Base-by-base conservation (phyloP, 1,140 invertebrate species). In the Hydropsyche tenuis region DNA sequence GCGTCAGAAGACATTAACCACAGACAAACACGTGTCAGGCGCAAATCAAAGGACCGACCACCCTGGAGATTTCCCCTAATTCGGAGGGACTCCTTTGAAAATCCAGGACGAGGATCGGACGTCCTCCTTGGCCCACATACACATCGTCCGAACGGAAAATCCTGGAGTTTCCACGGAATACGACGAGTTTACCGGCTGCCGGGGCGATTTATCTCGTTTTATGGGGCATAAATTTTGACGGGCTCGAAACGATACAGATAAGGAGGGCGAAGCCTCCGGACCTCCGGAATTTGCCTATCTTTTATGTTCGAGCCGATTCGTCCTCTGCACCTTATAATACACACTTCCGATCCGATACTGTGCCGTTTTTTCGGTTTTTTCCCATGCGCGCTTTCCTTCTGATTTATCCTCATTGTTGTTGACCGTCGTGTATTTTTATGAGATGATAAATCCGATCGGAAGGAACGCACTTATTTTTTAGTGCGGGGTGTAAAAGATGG, bases 211-310 rank as follows among this genome's bases (percentile, higher is more conserved):
- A 68, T 68, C 37, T 43, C 18, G 65, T 46, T 68, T 68, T 68
- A 48, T 68, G 65, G 65, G 11, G 23, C 65, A 68, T 68, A 68
- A 68, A 68, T 68, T 68, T 68, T 68, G 65, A 68, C 65, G 65
- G 16, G 37, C 16, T 18, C 1, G 18, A n/a, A 43, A 65, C 22
- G 16, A 43, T 46, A 51, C 46, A 48, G 65, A 68, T 68, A 68
- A 68, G 63, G 16, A 20, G 11, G 18, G 56, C 3, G 20, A 23
- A 60, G 56, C 2, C 51, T 22, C 22, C 18, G 7, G 18, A 18
- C 51, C 51, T 22, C 22, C 27, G 43, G 43, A 68, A 68, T 68
- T 68, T 68, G 43, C 65, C 65, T 68, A 68, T 68, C 65, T 68
- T 68, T 68, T 68, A 68, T 68, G 65, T 48, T 14, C 23, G 20